Evolutionary conservation across 2,888 invertebrate species (phyloP).

Genomic region (Malthinus flaveolus): DNA sequence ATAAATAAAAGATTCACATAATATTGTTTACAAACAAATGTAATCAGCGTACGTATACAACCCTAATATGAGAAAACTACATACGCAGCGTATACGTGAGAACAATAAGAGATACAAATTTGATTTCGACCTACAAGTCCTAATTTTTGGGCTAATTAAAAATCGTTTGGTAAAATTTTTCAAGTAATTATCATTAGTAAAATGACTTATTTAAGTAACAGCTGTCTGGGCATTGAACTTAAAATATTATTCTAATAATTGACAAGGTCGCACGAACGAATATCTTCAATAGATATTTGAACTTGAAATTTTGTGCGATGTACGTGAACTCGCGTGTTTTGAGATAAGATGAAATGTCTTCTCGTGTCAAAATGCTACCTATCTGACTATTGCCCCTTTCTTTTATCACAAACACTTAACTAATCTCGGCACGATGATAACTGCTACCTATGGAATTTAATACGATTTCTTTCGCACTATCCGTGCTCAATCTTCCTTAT

Average conservation of each 20-base stretch:
- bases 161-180: conserved; percentile 11
- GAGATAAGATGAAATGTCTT: conserved; percentile 1
- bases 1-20: background rate
- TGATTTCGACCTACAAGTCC: background rate
- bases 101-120: background rate
- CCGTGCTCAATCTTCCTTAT: no score
- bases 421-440: no score
- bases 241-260: conserved; percentile 5
- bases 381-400: no score
- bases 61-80: no score
- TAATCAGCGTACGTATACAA: no score
- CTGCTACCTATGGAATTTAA: no score
- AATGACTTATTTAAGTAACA: conserved; percentile 4
- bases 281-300: conserved; percentile 6
- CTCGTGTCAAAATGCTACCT: no score
- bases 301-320: conserved; percentile 18
- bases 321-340: conserved; percentile 12
- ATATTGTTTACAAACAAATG: no score
- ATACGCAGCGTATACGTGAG: no score
- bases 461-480: no score
- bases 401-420: no score
- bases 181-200: conserved; percentile 17
- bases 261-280: conserved; percentile 12
- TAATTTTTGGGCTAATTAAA: conserved; percentile 12
- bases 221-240: conserved; percentile 23